A percentile compares a stretch with the other conserved stretches of the same genome.
Conservation (phyloP, 2,113 vertebrate species). For the Toxostoma redivivum region DNA sequence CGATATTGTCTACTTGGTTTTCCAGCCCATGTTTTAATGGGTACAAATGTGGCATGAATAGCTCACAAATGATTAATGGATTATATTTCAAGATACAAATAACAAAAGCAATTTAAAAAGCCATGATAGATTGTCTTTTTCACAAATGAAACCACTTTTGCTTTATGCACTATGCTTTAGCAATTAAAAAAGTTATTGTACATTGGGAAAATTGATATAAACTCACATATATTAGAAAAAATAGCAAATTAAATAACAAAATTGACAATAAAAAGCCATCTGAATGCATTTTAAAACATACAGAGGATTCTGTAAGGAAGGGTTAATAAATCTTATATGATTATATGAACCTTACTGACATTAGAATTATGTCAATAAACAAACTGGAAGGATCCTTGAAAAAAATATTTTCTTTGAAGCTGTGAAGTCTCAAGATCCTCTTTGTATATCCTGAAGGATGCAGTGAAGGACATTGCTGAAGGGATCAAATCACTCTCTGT, state of each 20-base stretch:
- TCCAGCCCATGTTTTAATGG: conserved; percentile 47
- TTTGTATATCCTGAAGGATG: not conserved
- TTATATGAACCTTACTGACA: not conserved
- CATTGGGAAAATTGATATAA: not conserved
- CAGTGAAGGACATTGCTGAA: not conserved
- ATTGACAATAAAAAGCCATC: not conserved
- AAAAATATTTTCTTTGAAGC: not conserved
- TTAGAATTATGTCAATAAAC: not conserved
- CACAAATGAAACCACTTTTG: conserved; percentile 38
- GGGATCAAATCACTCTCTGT: not conserved
- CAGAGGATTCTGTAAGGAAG: not conserved
- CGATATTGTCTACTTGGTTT: not conserved
- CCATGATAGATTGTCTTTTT: conserved; percentile 23
- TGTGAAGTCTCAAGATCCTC: not conserved
- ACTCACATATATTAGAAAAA: not conserved
- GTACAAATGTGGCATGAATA: conserved; percentile 52
- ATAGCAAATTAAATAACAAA: not conserved
- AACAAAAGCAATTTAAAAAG: conserved; percentile 58
- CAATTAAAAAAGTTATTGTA: not conserved
- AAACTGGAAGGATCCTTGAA: not conserved
- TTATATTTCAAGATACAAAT: conserved; percentile 48
- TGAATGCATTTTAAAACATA: not conserved
- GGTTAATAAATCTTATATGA: not conserved
- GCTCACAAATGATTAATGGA: conserved; percentile 63
- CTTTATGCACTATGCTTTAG: not conserved